Base-by-base conservation (phyloP, 2,797 vertebrate species). In the Pseudochromis fuscus region DNA sequence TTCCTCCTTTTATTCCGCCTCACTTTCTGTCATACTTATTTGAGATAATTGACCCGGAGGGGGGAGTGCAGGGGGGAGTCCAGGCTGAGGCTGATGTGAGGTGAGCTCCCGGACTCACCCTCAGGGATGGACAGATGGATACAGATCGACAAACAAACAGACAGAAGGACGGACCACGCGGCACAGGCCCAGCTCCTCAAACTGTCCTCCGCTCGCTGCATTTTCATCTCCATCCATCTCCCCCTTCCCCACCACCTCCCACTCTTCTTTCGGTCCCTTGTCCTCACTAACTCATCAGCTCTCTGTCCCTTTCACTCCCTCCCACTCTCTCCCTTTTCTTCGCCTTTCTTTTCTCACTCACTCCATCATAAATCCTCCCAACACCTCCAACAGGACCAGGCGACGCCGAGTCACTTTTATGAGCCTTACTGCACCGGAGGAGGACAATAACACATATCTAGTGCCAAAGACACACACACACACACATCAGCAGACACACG, bases 301-400 rank as follows among this genome's bases (percentile, higher is more conserved):
- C 75, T 60, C 66, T 21, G 31, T 74, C 76, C 27, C 66, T 66
- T 59, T 77, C 64, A 9, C 71, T 77, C 53, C 65, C 80, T 86
- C 84, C 65, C 75, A 77, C 87, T 83, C 35, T 64, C 21, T 18
- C 59, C 44, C 59, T 33, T 64, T 48, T 44, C 30, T 55, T 46
- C 9, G 3, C 55, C 50, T 80, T 67, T 79, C 75, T 76, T 63
- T 72, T 75, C 77, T 79, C 77, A 63, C 78, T 86, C 79, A 16
- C 70, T 72, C 69, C 77, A 72, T 81, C 84, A 84, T 91, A 91
- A 90, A 93, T 92, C 87, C 77, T 85, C 84, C 72, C n/a, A n/a
- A 67, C 84, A 86, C 75, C 83, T 88, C 78, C 69, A 77, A 77
- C 65, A 27, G 75, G 71, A 30, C 75, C 61, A 25, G 74, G 72